phyloP scores from a whole-genome alignment of 1,140 invertebrate genomes.

The Calycopis cecrops region DNA sequence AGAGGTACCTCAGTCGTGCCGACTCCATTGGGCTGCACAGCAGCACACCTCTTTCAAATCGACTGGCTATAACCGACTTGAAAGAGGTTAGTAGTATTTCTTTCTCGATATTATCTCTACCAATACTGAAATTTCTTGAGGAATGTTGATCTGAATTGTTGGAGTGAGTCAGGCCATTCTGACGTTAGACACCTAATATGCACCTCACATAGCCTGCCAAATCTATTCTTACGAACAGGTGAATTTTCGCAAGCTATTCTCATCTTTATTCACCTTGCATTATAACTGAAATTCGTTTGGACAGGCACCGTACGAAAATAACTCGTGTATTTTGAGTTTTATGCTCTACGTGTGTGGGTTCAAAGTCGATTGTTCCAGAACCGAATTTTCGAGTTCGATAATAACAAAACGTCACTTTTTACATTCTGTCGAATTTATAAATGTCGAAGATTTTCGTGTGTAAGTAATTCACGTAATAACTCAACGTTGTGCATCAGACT shows the following conservation, averaged over 20 bases:
- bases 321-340: neutral
- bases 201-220: slow-evolving; percentile 33
- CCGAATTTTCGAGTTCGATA: slow-evolving; percentile 12
- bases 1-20: too few relatives aligned
- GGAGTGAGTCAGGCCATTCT: slow-evolving; percentile 32
- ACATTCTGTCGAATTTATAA: slow-evolving; percentile 7
- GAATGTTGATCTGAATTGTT: slow-evolving; percentile 9
- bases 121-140: neutral
- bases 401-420: slow-evolving; percentile 22
- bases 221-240: slow-evolving; percentile 28
- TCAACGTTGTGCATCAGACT: too few relatives aligned
- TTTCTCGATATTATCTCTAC: neutral
- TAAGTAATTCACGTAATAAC: too few relatives aligned
- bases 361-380: neutral
- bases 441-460: neutral
- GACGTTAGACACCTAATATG: slow-evolving; percentile 39
- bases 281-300: slow-evolving; percentile 4
- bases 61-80: too few relatives aligned
- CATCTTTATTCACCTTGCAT: neutral
- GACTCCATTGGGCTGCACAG: too few relatives aligned
- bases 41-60: too few relatives aligned
- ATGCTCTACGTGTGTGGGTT: neutral
- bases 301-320: neutral
- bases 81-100: too few relatives aligned
- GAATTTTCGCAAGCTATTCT: slow-evolving; percentile 9